Base-by-base conservation (phyloP, 2,888 invertebrate species). In the Asteroscopus sphinx region DNA sequence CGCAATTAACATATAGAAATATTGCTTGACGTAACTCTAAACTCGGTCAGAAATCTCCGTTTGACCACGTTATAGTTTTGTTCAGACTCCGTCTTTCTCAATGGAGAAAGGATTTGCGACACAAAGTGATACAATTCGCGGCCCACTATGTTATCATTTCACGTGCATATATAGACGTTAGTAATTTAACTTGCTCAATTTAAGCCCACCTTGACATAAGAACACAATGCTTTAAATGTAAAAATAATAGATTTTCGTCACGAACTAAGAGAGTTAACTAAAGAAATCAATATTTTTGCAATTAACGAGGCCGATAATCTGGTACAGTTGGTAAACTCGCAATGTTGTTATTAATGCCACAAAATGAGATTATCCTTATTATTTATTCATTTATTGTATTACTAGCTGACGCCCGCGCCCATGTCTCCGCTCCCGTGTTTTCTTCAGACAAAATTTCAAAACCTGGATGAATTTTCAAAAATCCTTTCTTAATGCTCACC, bases 41-140 rank as follows among this genome's bases (percentile, higher is more conserved):
- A 52, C 7, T 65, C 40, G 47, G 53, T 26, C 60, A 48, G n/a
- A n/a, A 26, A 59, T 36, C 39, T 25, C 36, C 32, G 12, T 61
- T 49, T 61, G 55, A 44, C 55, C 32, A 42, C 42, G 37, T 39
- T 49, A 45, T 35, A 47, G 55, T 47, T 55, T 21, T 26, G 37
- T 46, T 51, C 42, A 16, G 45, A 7, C 42, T 9, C 3, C 11
- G 21, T 61, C 47, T 67, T 61, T 67, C 68, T 62, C 35, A 67
- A 68, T 11, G 62, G 35, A 56, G 68, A 67, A 62, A 62, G 68
- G 56, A 51, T 56, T 68, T 49, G 48, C 46, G 21, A 62, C 42
- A 49, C 36, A 13, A 42, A 65, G 6, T 51, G 26, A 33, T 63
- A 58, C 36, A 17, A 54, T 60, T 53, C 30, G 47, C 26, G 26